A percentile compares a stretch with the other conserved stretches of the same genome.
phyloP scores from a whole-genome alignment of 2,888 invertebrate species.

The Thalpophila matura region DNA sequence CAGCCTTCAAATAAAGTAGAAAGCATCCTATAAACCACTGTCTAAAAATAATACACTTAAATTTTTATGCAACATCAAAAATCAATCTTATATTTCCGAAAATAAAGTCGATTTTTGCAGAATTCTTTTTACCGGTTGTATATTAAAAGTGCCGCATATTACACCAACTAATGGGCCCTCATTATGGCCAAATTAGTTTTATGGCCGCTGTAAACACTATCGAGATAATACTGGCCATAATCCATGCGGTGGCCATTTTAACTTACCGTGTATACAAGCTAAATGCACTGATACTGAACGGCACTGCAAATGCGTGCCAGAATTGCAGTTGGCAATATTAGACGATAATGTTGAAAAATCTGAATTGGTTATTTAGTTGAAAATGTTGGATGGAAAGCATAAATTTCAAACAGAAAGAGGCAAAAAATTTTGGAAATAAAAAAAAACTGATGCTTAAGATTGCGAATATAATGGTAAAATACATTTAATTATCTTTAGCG shows the following conservation, averaged over 20 bases:
- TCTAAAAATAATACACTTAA: background rate
- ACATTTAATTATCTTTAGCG: too few relatives aligned
- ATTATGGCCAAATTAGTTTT: constrained; percentile 73
- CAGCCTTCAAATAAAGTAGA: background rate
- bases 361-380: constrained; percentile 6
- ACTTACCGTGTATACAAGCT: constrained; percentile 63
- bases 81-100: background rate
- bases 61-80: background rate
- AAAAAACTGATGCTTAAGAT: too few relatives aligned
- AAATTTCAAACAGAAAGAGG: too few relatives aligned
- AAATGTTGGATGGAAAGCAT: constrained; percentile 12
- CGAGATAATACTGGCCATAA: constrained; percentile 67
- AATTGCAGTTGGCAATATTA: constrained; percentile 44
- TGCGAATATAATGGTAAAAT: too few relatives aligned
- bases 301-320: constrained; percentile 30
- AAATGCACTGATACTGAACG: constrained; percentile 38
- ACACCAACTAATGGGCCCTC: constrained; percentile 65
- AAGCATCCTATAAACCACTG: background rate
- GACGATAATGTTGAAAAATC: constrained; percentile 15
- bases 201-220: constrained; percentile 71
- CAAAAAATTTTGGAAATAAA: too few relatives aligned
- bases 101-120: constrained; percentile 21
- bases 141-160: constrained; percentile 62
- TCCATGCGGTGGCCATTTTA: constrained; percentile 63
- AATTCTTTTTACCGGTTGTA: constrained; percentile 5